A percentile compares a stretch with the other conserved stretches of the same genome.
Conservation (phyloP, 2,797 vertebrate species). For the Sitta carolinensis region DNA sequence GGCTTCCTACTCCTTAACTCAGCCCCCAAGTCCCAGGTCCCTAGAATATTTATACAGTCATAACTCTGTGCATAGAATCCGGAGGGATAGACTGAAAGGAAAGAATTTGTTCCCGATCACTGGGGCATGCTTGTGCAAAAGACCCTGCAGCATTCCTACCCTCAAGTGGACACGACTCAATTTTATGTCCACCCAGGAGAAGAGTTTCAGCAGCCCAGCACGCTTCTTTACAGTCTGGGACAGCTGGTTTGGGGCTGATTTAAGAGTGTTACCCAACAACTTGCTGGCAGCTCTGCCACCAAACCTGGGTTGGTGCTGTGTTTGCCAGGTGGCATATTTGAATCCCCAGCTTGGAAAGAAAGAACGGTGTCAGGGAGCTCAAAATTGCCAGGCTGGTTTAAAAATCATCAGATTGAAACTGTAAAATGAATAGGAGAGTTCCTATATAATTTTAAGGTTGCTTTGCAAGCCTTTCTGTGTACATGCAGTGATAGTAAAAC, state of each 20-base stretch:
- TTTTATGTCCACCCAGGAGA: neutral
- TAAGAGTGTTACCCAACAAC: neutral
- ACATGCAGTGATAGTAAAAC: neutral
- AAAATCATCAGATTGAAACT: neutral
- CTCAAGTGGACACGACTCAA: slow-evolving; percentile 11
- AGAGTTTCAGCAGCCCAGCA: slow-evolving; percentile 2
- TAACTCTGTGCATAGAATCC: slow-evolving; percentile 20
- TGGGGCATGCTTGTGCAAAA: slow-evolving; percentile 44
- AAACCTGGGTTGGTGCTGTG: neutral
- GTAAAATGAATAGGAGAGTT: neutral
- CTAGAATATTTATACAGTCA: slow-evolving; percentile 51
- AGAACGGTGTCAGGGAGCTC: neutral
- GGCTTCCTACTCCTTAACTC: neutral
- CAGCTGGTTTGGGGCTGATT: slow-evolving; percentile 20
- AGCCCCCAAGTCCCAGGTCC: slow-evolving; percentile 18
- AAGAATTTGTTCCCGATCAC: slow-evolving; percentile 30
- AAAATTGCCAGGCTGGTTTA: neutral
- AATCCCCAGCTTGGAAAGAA: neutral
- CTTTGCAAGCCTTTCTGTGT: neutral
- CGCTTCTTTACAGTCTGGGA: neutral
- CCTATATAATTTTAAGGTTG: neutral
- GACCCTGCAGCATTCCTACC: slow-evolving; percentile 28
- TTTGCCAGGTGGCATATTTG: neutral
- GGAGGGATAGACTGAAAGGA: slow-evolving; percentile 25
- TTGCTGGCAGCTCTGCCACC: neutral